Evolutionary conservation across 2,888 invertebrate genomes (phyloP), one percentile per base, ranked within the genome.

Genomic region (Amblyjoppa fuscipennis): DNA sequence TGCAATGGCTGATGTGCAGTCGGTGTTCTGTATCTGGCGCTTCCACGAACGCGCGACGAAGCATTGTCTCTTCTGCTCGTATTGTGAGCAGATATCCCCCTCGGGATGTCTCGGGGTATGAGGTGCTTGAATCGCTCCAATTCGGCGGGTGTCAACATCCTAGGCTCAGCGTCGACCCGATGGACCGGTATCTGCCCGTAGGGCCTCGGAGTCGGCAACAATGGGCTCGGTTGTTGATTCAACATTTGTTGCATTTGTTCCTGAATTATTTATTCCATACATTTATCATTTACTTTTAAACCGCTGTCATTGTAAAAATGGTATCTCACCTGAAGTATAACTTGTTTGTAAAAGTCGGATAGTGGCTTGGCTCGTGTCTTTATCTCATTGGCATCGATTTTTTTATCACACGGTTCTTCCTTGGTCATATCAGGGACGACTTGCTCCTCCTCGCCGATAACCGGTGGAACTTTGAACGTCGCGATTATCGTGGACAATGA

Each of bases 401-500:
- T 87, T 38, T 87, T 85, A 25, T 88, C 87, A 7, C 71, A 68
- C 9, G 69, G 38, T 49, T 90, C 89, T 41, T 90, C 89, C 25
- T 86, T 88, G 11, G 69, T 84, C 1, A 96, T 92, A 80, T 96
- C 95, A 0, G 96, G 96, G 0, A 96, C 96, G 5, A 96, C 95
- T 92, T 96, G 95, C 5, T 95, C 95, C 80, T 95, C 95, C 0
- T 95, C 94, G 0, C 95, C 95, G 73, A 92, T 87, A 51, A 94
- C 94, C 0, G 94, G 94, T 6, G 95, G 91, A 3, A 94, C 93
- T 84, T 95, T 95, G 86, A 95, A 95, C n/a, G 94, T 94, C 0
- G 95, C 95, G 92, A 96, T 96, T 89, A 96, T 96, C 71, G 95
- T 94, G 2, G 95, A 94, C 16, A 96, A 93, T 81, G 95, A 95